A percentile compares a stretch with the other conserved stretches of the same genome.
Conservation (phyloP, 1,140 invertebrate genomes). For the Sminthurides bifidus region DNA sequence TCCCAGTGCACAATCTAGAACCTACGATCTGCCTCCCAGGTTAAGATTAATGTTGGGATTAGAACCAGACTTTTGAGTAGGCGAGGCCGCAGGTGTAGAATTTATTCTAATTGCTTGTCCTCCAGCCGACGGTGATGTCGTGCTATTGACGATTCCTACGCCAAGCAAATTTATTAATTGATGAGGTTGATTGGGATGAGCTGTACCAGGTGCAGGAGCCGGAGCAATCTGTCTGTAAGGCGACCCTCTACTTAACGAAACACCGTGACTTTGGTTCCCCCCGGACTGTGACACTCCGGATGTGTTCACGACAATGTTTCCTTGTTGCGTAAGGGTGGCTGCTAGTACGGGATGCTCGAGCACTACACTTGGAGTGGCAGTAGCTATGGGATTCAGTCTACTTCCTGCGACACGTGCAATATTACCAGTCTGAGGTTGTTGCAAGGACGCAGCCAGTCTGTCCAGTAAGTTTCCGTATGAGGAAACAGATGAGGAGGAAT, state of each 20-base stretch:
- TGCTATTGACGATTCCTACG: background rate
- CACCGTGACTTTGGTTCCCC: background rate
- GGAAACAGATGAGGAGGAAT: background rate
- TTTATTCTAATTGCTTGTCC: slow-evolving; percentile 24
- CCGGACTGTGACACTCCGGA: background rate
- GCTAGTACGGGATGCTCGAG: slow-evolving; percentile 30
- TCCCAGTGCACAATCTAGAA: background rate
- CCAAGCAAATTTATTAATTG: slow-evolving; percentile 25
- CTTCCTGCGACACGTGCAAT: slow-evolving; percentile 14
- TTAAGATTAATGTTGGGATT: background rate
- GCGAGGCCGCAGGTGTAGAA: background rate
- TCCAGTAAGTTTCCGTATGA: slow-evolving; percentile 28
- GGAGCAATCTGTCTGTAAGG: slow-evolving; percentile 27
- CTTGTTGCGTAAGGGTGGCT: slow-evolving; percentile 24
- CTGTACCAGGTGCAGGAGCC: slow-evolving; percentile 7
- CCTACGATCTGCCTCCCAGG: background rate
- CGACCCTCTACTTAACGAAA: background rate
- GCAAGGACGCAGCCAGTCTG: slow-evolving; percentile 14
- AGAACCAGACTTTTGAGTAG: slow-evolving; percentile 4
- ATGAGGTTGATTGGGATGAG: slow-evolving; percentile 12
- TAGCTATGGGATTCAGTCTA: slow-evolving; percentile 27
- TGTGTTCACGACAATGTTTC: background rate
- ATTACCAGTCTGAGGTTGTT: slow-evolving; percentile 11
- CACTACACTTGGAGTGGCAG: slow-evolving; percentile 30
- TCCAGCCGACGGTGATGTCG: background rate